These are phyloP conservation scores for Caenorhabditis uteleia DNA, from an alignment of 2,888 invertebrate genomes.

Conservation along the genomic window DNA sequence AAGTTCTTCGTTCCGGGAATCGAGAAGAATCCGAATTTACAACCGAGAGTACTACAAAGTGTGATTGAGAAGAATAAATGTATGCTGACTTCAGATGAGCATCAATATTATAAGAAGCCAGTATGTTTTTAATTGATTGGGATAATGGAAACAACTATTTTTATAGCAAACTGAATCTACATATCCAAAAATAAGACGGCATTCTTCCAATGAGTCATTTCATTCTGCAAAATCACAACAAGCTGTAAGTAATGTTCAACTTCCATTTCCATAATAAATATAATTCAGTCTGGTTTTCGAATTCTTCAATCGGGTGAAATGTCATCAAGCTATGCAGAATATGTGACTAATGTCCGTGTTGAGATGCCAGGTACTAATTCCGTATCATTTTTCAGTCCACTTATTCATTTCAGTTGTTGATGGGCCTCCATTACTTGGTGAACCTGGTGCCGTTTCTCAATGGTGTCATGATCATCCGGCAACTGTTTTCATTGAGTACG, in stretches of 20 bases:
- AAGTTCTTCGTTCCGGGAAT: constrained; percentile 44
- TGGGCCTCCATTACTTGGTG: constrained; percentile 34
- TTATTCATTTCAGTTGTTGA: not conserved
- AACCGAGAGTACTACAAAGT: constrained; percentile 50
- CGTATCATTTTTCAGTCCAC: not conserved
- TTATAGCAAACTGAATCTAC: not conserved
- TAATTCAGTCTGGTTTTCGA: constrained; percentile 17
- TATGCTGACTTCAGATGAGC: constrained; percentile 13
- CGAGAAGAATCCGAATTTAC: constrained; percentile 24
- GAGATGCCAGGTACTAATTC: constrained; percentile 9
- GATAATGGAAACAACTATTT: not conserved
- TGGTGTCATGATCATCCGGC: constrained; percentile 40
- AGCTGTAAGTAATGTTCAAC: not conserved
- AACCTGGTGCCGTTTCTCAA: constrained; percentile 35
- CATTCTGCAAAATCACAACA: constrained; percentile 44
- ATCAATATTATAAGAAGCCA: constrained; percentile 19
- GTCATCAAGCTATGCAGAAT: constrained; percentile 28
- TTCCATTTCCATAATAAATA: not conserved
- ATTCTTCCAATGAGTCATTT: constrained; percentile 31
- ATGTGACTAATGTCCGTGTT: constrained; percentile 28
- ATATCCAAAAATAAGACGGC: not conserved
- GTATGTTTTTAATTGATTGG: not conserved
- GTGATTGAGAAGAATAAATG: constrained; percentile 23
- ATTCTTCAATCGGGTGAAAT: constrained; percentile 19
- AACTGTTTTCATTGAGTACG: constrained; percentile 12